phyloP scores from a whole-genome alignment of 2,797 vertebrate species.

The Zalophus californianus region DNA sequence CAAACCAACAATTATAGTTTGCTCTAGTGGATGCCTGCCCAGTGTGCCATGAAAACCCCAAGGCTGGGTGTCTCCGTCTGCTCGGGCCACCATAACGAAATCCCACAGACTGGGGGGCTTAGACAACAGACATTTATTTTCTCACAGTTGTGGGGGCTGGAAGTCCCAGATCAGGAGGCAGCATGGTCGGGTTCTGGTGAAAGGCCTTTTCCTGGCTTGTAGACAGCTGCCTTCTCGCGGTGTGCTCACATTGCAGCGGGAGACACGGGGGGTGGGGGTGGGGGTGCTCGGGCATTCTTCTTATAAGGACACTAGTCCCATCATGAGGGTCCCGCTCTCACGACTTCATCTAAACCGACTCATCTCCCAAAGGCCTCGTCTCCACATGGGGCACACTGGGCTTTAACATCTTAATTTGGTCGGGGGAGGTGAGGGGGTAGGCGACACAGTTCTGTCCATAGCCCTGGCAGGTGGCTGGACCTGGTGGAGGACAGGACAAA shows the following conservation, averaged over 20 bases:
- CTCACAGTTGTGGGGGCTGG: background rate
- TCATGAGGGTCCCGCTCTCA: too few species aligned
- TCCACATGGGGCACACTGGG: background rate
- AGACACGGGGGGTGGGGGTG: background rate
- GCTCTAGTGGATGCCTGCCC: fast-evolving
- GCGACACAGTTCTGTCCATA: background rate
- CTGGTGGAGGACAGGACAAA: background rate
- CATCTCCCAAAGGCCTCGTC: background rate
- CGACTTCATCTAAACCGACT: background rate
- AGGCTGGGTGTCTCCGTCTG: background rate
- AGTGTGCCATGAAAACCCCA: background rate
- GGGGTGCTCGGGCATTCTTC: background rate
- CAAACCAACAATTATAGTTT: too few species aligned
- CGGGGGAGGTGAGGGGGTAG: background rate
- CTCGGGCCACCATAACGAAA: background rate
- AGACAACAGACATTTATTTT: too few species aligned
- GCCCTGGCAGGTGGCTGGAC: background rate
- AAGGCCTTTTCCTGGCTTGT: background rate
- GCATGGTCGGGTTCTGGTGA: background rate
- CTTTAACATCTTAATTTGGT: background rate
- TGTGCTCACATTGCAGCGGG: background rate
- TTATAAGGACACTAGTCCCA: background rate
- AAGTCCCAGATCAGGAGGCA: background rate
- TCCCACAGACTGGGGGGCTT: too few species aligned
- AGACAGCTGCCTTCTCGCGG: background rate